phyloP scores from a whole-genome alignment of 2,888 invertebrate genomes.

The Allolobophora icterica region DNA sequence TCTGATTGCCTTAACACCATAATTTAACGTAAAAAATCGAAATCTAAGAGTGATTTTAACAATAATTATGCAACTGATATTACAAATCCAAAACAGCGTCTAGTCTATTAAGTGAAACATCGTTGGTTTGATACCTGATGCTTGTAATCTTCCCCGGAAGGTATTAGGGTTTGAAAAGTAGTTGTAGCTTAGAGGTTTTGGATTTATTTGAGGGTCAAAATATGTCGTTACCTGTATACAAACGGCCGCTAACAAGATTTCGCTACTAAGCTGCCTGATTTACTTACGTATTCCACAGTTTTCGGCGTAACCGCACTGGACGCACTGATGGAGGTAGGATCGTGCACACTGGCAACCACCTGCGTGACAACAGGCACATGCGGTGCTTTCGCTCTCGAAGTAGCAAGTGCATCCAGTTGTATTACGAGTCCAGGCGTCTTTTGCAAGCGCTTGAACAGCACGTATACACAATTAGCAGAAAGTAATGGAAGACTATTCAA shows the following conservation, averaged over 20 bases:
- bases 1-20: too few relatives aligned
- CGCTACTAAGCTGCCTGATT: background rate
- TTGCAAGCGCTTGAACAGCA: background rate
- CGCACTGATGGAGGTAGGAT: slow-evolving; percentile 23
- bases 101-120: too few relatives aligned
- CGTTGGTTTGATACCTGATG: too few relatives aligned
- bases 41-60: too few relatives aligned
- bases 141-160: too few relatives aligned
- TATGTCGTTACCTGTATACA: background rate
- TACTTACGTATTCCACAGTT: background rate
- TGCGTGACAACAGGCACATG: background rate
- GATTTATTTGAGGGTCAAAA: background rate
- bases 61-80: too few relatives aligned
- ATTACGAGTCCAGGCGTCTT: background rate
- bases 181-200: too few relatives aligned
- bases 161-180: too few relatives aligned
- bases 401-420: slow-evolving; percentile 9
- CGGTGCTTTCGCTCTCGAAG: background rate
- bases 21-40: too few relatives aligned
- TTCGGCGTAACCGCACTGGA: slow-evolving; percentile 9
- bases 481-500: background rate
- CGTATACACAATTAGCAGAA: background rate
- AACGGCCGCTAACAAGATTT: background rate
- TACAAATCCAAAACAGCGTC: too few relatives aligned
- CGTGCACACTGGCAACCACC: slow-evolving; percentile 22